These are phyloP conservation scores for Synergus laeviventris DNA, from an alignment of 2,888 invertebrate species.

Conservation along the genomic window DNA sequence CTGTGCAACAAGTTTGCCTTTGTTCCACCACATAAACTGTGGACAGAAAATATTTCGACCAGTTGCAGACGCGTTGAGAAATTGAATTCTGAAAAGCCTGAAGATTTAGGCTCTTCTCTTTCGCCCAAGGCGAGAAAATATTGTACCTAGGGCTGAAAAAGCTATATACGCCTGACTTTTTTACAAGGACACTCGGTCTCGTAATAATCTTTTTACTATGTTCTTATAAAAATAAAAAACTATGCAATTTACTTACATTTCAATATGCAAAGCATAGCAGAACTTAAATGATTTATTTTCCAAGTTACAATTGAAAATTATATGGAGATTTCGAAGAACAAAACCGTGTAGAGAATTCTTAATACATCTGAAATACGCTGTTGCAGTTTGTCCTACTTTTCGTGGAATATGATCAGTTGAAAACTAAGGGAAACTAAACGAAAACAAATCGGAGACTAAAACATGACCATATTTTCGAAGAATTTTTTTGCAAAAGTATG, in stretches of 20 bases:
- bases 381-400: conserved; percentile 36
- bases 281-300: too few relatives aligned
- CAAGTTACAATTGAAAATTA: too few relatives aligned
- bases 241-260: too few relatives aligned
- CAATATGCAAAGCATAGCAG: not conserved
- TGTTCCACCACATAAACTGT: conserved; percentile 57
- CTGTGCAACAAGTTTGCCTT: conserved; percentile 70
- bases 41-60: conserved; percentile 54
- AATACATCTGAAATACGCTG: conserved; percentile 10
- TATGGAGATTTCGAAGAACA: not conserved
- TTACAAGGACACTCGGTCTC: not conserved
- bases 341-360: conserved; percentile 23
- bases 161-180: not conserved
- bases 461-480: not conserved
- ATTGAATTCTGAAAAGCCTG: conserved; percentile 1
- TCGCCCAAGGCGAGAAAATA: conserved; percentile 14
- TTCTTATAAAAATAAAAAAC: not conserved
- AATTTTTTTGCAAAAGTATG: not conserved
- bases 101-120: not conserved
- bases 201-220: not conserved
- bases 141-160: conserved; percentile 25
- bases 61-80: conserved; percentile 31
- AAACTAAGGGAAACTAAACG: conserved; percentile 4
- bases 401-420: not conserved
- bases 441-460: not conserved